Percentiles rank a stretch among this genome's conserved stretches.
These are phyloP conservation scores for Hymenopus coronatus DNA, from an alignment of 2,888 invertebrate genomes.

Conservation along the genomic window DNA sequence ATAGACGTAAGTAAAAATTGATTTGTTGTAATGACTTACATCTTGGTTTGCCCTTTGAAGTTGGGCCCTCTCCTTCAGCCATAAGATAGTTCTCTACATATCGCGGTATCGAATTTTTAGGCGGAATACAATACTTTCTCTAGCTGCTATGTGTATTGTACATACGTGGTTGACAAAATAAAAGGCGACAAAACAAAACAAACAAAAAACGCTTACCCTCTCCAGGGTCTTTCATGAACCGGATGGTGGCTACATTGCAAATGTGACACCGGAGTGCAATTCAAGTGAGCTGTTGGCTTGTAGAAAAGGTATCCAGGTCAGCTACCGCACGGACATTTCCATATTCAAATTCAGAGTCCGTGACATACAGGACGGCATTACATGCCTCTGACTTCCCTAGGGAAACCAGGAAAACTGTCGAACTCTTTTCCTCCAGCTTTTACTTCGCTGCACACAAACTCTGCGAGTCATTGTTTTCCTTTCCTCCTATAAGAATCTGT, in stretches of 20 bases:
- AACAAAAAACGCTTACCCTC: too few species aligned
- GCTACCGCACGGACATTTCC: not conserved
- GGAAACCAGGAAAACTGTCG: not conserved
- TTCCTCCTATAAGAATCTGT: not conserved
- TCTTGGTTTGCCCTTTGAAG: too few species aligned
- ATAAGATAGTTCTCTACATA: too few species aligned
- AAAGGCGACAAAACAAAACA: too few species aligned
- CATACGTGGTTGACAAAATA: too few species aligned
- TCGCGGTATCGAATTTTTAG: too few species aligned
- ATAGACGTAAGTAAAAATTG: too few species aligned
- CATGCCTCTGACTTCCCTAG: not conserved
- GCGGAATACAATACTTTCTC: too few species aligned
- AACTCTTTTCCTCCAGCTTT: not conserved
- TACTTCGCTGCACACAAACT: not conserved
- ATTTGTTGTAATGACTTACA: too few species aligned
- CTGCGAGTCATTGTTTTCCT: not conserved
- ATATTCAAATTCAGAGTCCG: not conserved
- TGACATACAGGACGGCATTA: not conserved
- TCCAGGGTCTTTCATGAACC: not conserved
- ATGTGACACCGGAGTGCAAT: not conserved
- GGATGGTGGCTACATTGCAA: not conserved
- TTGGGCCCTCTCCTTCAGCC: too few species aligned
- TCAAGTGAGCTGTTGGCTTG: not conserved
- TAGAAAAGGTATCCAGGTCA: not conserved
- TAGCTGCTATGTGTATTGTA: too few species aligned